Percentiles rank a stretch among this genome's conserved stretches.
Evolutionary conservation across 2,888 invertebrate genomes (phyloP).

Genomic region (Rhimphoctona megacephalus): DNA sequence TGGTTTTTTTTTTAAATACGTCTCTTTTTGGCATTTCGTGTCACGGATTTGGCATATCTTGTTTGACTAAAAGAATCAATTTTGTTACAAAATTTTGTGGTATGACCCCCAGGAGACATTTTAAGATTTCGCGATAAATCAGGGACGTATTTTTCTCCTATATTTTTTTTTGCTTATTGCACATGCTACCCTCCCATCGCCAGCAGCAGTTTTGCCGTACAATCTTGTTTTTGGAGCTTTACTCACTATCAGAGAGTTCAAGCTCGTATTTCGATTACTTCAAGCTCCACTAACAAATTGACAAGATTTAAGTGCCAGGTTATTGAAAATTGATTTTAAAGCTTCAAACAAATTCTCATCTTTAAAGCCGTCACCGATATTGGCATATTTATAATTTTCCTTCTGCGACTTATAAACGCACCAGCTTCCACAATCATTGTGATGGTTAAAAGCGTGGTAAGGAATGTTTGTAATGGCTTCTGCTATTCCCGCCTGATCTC

Average conservation of each 20-base stretch:
- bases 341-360: constrained; percentile 59
- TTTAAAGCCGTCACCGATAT: constrained; percentile 65
- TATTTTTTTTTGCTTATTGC: constrained; percentile 62
- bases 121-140: constrained; percentile 43
- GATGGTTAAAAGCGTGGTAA: constrained; percentile 66
- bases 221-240: constrained; percentile 66
- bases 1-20: constrained; percentile 43
- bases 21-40: constrained; percentile 43
- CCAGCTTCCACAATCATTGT: constrained; percentile 66
- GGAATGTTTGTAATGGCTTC: constrained; percentile 67
- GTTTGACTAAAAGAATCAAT: constrained; percentile 20
- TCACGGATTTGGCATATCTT: constrained; percentile 45
- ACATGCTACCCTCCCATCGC: constrained; percentile 59
- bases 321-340: constrained; percentile 63
- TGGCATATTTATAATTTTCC: constrained; percentile 65
- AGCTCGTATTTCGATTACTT: constrained; percentile 69
- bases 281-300: constrained; percentile 63
- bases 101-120: constrained; percentile 40
- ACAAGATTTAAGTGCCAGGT: constrained; percentile 56
- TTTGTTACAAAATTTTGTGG: constrained; percentile 37
- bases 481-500: constrained; percentile 47
- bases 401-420: constrained; percentile 60
- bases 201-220: constrained; percentile 49
- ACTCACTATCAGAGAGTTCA: constrained; percentile 65
- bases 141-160: constrained; percentile 51